Evolutionary conservation across 2,797 vertebrate species (phyloP).

Genomic region (Garrulus glandarius): DNA sequence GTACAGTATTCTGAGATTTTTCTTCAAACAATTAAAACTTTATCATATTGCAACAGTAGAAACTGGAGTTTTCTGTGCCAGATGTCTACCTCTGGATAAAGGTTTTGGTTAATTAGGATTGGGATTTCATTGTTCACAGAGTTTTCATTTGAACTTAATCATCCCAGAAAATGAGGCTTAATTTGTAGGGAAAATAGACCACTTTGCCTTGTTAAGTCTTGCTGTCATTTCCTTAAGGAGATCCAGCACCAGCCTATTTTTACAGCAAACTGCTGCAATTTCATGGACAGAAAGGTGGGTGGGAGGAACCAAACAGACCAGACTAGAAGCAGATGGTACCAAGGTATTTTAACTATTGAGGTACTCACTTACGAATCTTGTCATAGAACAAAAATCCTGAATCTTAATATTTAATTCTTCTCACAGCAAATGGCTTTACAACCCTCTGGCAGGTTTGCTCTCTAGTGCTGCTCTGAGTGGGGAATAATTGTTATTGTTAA

Average conservation of each 20-base stretch:
- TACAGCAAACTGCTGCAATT: background rate
- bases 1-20: background rate
- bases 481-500: background rate
- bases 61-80: background rate
- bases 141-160: slow-evolving; percentile 13
- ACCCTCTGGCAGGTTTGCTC: background rate
- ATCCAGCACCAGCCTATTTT: background rate
- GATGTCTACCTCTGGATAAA: background rate
- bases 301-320: background rate
- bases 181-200: background rate
- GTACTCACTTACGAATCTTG: background rate
- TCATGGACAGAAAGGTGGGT: background rate
- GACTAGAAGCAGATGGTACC: background rate
- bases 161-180: slow-evolving; percentile 7
- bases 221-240: background rate
- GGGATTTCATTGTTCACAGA: background rate
- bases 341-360: background rate
- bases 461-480: background rate
- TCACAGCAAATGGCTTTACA: background rate
- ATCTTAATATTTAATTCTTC: background rate
- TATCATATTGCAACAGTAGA: background rate
- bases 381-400: background rate
- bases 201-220: background rate
- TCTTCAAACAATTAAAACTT: background rate
- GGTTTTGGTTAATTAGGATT: background rate